These are phyloP conservation scores for Enteromius radiatus DNA, from an alignment of 2,797 vertebrate species.

Conservation along the genomic window DNA sequence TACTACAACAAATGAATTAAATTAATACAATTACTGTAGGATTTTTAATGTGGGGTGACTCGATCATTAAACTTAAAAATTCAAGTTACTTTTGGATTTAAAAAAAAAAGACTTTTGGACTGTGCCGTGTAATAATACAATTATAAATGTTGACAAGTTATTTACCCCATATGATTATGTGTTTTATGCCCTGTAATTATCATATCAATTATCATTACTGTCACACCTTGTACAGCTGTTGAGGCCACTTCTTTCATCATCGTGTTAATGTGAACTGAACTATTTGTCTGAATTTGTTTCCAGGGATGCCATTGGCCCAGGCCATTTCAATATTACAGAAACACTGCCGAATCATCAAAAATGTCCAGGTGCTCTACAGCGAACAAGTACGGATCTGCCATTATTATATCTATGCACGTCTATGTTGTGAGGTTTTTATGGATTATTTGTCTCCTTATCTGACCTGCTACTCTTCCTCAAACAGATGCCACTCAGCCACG, in stretches of 20 bases:
- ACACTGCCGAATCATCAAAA: conserved; percentile 97
- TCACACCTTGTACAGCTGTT: neutral
- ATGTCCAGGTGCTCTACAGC: conserved; percentile 99
- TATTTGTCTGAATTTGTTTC: conserved; percentile 15
- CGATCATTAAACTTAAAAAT: neutral
- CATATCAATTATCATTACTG: neutral
- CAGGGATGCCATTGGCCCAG: conserved; percentile 98
- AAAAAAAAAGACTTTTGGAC: neutral
- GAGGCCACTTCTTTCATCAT: neutral
- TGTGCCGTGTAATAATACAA: neutral
- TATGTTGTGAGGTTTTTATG: neutral
- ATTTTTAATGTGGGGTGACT: neutral
- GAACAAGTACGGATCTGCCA: conserved; percentile 85
- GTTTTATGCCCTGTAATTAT: neutral
- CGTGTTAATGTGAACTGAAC: neutral
- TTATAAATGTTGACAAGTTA: neutral
- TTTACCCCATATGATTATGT: neutral
- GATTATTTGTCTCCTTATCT: neutral
- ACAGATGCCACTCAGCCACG: conserved; percentile 96
- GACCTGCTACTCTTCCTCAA: conserved; percentile 62
- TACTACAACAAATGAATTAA: too few species aligned
- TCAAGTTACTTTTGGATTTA: neutral
- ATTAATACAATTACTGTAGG: too few species aligned
- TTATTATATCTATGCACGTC: neutral
- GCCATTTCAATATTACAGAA: conserved; percentile 98